Evolutionary conservation across 2,888 invertebrate genomes (phyloP), one percentile per base, ranked within the genome.

Genomic region (Pammene fasciana): DNA sequence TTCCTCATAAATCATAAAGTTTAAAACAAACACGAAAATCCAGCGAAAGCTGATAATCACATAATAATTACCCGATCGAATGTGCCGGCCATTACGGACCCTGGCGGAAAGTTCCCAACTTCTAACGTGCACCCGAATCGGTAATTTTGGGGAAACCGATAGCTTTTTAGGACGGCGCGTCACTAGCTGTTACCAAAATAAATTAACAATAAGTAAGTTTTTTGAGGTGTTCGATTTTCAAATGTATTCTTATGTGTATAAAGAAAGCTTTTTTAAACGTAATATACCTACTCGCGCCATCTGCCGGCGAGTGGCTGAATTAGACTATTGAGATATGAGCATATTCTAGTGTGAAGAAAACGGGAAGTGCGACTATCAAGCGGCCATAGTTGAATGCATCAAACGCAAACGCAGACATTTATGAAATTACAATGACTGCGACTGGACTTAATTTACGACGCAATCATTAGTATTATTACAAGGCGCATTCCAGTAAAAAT

Each of bases 1-100:
- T 86, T 83, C 83, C 85, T 85, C 89, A 88, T 90, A 90, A 91
- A 90, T 91, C 89, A 90, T 82, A 89, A 89, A 89, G 79, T 90
- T 90, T 82, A 78, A 74, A 80, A 79, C 84, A 82, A 84, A 85
- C 86, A 84, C 82, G 85, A 86, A 83, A 86, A 85, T 82, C 82
- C 80, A 82, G 74, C 74, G 72, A 76, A 72, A 75, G 81, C 84
- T 86, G 87, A 87, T 90, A 89, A 90, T 90, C 89, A 85, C 86
- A 82, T 85, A 86, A 88, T 90, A 88, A 90, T 89, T 83, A 86
- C 80, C 79, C 84, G 79, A 82, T 84, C 80, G 80, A 84, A 79
- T 79, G 75, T 72, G 78, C 72, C 72, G 76, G 75, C 75, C 74
- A 78, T 74, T 77, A 76, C 78, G 78, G 68, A 61, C 70, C 72